phyloP scores from a whole-genome alignment of 2,797 vertebrate species.

The Glossophaga mutica region DNA sequence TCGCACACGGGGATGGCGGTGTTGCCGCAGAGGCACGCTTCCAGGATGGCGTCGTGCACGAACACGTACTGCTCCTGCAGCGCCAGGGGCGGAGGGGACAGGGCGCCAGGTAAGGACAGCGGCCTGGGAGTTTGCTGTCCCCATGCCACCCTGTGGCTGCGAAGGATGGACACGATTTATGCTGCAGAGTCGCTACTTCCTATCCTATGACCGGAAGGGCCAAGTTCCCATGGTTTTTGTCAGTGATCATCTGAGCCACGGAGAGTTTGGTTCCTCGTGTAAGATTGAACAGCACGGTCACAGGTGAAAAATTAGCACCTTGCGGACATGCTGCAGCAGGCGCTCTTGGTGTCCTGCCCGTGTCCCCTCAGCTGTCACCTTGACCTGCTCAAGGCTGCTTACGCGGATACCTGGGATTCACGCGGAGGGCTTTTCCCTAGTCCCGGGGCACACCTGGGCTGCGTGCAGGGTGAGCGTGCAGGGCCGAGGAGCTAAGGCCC shows the following conservation, averaged over 20 bases:
- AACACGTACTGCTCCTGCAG: conserved; percentile 97
- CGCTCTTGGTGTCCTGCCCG: background rate
- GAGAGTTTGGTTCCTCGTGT: background rate
- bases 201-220: background rate
- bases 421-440: background rate
- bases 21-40: conserved; percentile 97
- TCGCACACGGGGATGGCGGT: conserved; percentile 98
- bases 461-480: background rate
- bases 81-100: background rate
- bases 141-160: rapidly evolving
- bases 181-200: background rate
- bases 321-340: background rate
- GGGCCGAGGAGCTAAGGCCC: background rate
- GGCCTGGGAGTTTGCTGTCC: background rate
- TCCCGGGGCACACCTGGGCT: background rate
- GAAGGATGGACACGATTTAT: background rate
- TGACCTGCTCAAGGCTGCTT: background rate
- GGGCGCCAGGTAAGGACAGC: background rate
- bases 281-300: background rate
- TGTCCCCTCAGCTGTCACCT: background rate
- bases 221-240: background rate
- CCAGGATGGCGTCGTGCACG: conserved; percentile 97
- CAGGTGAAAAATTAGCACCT: background rate
- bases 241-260: background rate
- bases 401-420: background rate